Base-by-base conservation (phyloP, 2,797 vertebrate species). In the Coccyzus lansbergi region DNA sequence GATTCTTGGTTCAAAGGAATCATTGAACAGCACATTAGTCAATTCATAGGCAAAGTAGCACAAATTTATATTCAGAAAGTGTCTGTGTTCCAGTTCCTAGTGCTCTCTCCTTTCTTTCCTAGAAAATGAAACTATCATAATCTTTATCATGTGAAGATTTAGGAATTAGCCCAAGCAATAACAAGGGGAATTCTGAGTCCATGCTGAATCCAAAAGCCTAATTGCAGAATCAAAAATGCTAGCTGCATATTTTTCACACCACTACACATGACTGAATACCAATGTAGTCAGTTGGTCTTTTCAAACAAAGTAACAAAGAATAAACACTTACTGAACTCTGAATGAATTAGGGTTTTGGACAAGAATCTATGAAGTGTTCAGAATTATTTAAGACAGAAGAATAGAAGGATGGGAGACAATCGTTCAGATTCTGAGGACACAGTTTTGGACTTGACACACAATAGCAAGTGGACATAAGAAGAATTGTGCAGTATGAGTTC, bases 301-400 rank as follows among this genome's bases (percentile, higher is more conserved):
- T 77, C 90, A 92, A 91, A 86, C 31, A 56, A 88, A 79, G 33
- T 31, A 69, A 79, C 16, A 33, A 63, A 86, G 68, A 92, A 91
- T 52, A 70, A 94, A 75, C 80, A 65, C 74, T 83, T 53, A 24
- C 4, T 83, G 70, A 92, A 91, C 48, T 78, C 69, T n/a, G 29
- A 89, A 88, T 48, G 19, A 84, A 28, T 58, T 72, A 40, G 22
- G 34, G 7, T 4, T 58, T 88, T 55, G 48, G 33, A 78, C 10
- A 21, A 52, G 55, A 85, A 91, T 49, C 59, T 51, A 13, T 22
- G 14, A 82, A 86, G 42, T 36, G 74, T 46, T 86, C 36, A 14
- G 63, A 83, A 83, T 91, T 40, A 64, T 4, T 18, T 15, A 24
- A 16, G 15, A 59, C 33, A 63, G 53, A 62, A 76, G 26, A 15